A percentile compares a stretch with the other conserved stretches of the same genome.
Conservation (phyloP, 2,888 invertebrate species). For the Cataglyphis cursor region DNA sequence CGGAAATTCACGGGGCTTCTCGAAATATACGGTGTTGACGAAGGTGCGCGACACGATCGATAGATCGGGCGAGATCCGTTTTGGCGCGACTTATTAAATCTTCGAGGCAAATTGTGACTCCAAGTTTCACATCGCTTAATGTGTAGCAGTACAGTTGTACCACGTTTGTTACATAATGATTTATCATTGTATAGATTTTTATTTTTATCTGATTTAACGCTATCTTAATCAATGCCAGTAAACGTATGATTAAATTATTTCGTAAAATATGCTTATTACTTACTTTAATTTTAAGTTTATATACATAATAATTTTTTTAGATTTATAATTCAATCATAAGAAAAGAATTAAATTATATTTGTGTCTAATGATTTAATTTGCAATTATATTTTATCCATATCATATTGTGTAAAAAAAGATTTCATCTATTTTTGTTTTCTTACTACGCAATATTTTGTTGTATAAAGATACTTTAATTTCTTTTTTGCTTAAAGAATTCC, state of each 20-base stretch:
- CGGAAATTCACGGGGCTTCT: slow-evolving; percentile 82
- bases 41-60: slow-evolving; percentile 23
- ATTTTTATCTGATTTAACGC: background rate
- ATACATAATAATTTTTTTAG: background rate
- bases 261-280: slow-evolving; percentile 8
- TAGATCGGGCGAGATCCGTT: slow-evolving; percentile 29
- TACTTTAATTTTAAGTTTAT: background rate
- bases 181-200: background rate
- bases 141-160: background rate
- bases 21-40: slow-evolving; percentile 76
- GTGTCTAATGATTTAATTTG: background rate
- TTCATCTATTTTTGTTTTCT: background rate
- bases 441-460: background rate
- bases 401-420: background rate
- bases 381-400: background rate
- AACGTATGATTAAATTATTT: background rate
- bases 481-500: background rate
- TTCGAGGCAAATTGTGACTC: background rate
- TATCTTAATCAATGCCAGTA: background rate
- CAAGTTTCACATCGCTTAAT: background rate
- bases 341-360: slow-evolving; percentile 5
- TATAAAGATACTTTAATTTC: background rate
- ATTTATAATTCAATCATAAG: background rate
- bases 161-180: background rate
- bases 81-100: slow-evolving; percentile 39